These are phyloP conservation scores for Xestobium rufovillosum DNA, from an alignment of 2,888 invertebrate species.

Conservation along the genomic window DNA sequence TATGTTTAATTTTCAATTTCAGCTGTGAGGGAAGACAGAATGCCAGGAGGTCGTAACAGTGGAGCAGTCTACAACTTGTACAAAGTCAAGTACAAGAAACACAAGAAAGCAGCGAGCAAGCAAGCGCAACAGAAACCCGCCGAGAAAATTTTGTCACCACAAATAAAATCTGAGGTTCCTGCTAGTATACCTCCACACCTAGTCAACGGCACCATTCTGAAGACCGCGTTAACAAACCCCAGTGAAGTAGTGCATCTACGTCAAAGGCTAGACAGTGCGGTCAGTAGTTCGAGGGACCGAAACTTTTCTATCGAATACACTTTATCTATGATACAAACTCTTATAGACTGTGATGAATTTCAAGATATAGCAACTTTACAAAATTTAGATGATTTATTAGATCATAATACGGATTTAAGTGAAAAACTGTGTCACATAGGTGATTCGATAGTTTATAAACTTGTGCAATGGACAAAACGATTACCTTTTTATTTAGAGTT, in stretches of 20 bases:
- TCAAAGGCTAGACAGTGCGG: conserved; percentile 80
- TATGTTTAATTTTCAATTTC: too few relatives aligned
- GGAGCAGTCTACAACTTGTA: conserved; percentile 98
- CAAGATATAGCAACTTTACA: conserved; percentile 90
- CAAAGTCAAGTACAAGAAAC: conserved; percentile 98
- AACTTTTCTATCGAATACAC: conserved; percentile 74
- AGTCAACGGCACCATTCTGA: conserved; percentile 86
- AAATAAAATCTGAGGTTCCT: conserved; percentile 27
- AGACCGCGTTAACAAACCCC: conserved; percentile 90
- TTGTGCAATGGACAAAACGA: conserved; percentile 98
- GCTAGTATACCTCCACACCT: conserved; percentile 61
- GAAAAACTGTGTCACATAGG: conserved; percentile 93
- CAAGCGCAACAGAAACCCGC: conserved; percentile 42
- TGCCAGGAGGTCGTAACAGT: conserved; percentile 99
- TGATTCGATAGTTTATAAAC: conserved; percentile 95
- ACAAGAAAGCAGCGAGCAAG: conserved; percentile 73
- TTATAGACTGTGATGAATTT: conserved; percentile 95
- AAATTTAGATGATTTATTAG: conserved; percentile 83
- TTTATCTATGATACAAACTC: conserved; percentile 80
- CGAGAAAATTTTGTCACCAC: conserved; percentile 42
- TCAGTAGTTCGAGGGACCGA: conserved; percentile 79
- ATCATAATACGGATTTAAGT: conserved; percentile 84
- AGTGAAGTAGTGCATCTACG: conserved; percentile 86
- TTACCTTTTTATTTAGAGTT: conserved; percentile 95
- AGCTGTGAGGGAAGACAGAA: conserved; percentile 98